Evolutionary conservation across 2,888 invertebrate species (phyloP).

Genomic region (Enchytraeus crypticus): DNA sequence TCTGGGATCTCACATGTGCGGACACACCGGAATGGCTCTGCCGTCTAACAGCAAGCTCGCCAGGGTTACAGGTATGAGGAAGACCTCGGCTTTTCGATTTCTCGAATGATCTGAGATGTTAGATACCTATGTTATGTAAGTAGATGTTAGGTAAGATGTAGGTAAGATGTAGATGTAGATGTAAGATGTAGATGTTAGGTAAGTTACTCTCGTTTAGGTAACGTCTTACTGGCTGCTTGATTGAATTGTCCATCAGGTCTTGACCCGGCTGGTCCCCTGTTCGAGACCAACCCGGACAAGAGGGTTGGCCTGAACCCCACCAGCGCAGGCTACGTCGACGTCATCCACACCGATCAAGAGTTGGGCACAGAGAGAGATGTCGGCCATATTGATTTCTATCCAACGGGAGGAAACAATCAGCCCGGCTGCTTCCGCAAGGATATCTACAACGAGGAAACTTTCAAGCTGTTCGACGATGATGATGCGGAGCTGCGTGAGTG

Average conservation of each 20-base stretch:
- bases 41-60: slow-evolving; percentile 29
- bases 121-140: too few species aligned
- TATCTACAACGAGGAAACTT: background rate
- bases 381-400: slow-evolving; percentile 48
- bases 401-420: slow-evolving; percentile 47
- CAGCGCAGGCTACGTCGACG: slow-evolving; percentile 78
- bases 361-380: slow-evolving; percentile 16
- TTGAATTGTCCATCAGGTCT: too few species aligned
- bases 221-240: too few species aligned
- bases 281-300: slow-evolving; percentile 74
- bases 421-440: slow-evolving; percentile 40
- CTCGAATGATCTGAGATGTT: too few species aligned
- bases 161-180: too few species aligned
- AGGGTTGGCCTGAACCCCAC: slow-evolving; percentile 70
- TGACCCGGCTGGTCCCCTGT: slow-evolving; percentile 83
- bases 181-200: too few species aligned
- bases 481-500: too few species aligned
- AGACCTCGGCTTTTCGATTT: too few species aligned
- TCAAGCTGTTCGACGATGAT: too few species aligned
- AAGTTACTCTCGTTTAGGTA: too few species aligned
- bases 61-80: slow-evolving; percentile 44
- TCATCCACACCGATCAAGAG: slow-evolving; percentile 64
- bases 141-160: too few species aligned
- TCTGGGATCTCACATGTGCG: slow-evolving; percentile 77
- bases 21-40: slow-evolving; percentile 66